Evolutionary conservation across 2,888 invertebrate species (phyloP), one percentile per base, ranked within the genome.

Genomic region (Griposia aprilina): DNA sequence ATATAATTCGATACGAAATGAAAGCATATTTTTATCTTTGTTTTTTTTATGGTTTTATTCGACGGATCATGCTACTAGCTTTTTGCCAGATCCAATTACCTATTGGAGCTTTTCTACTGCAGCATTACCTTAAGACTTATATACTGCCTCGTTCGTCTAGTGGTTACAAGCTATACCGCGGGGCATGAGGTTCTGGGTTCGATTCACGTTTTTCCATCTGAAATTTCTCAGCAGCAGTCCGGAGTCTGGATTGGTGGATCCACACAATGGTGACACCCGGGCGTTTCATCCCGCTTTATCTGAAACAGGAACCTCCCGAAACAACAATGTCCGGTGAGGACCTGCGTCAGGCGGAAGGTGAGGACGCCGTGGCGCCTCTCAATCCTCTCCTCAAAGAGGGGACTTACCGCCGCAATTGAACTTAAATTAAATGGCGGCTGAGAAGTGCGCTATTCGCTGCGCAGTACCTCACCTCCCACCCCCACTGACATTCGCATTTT

Each of bases 1-100:
- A 15, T 60, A 57, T 52, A 55, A 74, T 78, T 45, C 30, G 45
- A 63, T 75, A 66, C 36, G 26, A 66, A 69, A 78, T 65, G 55
- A 72, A 73, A 65, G 11, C 20, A 41, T 59, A 63, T 48, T 78
- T 70, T 41, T 65, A 45, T 69, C 30, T 72, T 69, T 72, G 20
- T 36, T 36, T 36, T 36, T 36, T 36, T 36, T 36, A 36, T 36
- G 30, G 3, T 36, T 36, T 36, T 36, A 59, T 41, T 55, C 13
- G 65, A 77, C 10, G 1, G 26, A 60, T 36, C 48, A 26, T 68
- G 30, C 17, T 62, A 15, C 20, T 57, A 52, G 66, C 36, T 10
- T 36, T 62, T 71, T 59, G 60, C 57, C 78, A 82, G 55, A 45
- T 66, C 15, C 13, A 15, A 45, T 70, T 52, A 69, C 57, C 13